Evolutionary conservation across 1,140 invertebrate genomes (phyloP).

Genomic region (Platyura marginata): DNA sequence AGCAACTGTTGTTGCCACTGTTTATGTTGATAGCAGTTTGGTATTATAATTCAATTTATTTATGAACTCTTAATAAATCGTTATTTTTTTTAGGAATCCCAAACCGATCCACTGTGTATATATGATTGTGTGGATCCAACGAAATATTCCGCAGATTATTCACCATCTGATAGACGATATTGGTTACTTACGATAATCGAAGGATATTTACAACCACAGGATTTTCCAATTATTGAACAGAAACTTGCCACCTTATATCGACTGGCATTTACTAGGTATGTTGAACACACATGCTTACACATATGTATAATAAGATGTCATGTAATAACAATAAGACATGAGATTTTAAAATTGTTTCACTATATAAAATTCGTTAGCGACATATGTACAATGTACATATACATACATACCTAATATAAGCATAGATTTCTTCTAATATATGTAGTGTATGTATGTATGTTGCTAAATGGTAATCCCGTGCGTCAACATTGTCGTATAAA

Average conservation of each 20-base stretch:
- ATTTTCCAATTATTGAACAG: slow-evolving; percentile 30
- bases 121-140: neutral
- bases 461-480: neutral
- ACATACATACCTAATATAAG: no score
- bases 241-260: slow-evolving; percentile 40
- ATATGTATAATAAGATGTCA: no score
- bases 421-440: no score
- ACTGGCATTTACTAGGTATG: slow-evolving; percentile 39
- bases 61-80: slow-evolving; percentile 4
- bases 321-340: no score
- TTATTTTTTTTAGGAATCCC: neutral
- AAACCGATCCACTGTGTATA: neutral
- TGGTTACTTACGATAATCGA: slow-evolving; percentile 60
- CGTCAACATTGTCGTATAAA: neutral
- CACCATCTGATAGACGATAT: slow-evolving; percentile 37
- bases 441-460: no score
- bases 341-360: no score
- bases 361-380: no score
- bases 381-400: no score
- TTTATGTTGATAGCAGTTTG: slow-evolving; percentile 30
- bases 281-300: neutral
- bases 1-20: slow-evolving; percentile 37
- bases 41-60: slow-evolving; percentile 9
- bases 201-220: slow-evolving; percentile 25
- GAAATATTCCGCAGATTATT: slow-evolving; percentile 4